Evolutionary conservation across 1,140 invertebrate species (phyloP), one percentile per base, ranked within the genome.

Genomic region (Diuraphis noxia): DNA sequence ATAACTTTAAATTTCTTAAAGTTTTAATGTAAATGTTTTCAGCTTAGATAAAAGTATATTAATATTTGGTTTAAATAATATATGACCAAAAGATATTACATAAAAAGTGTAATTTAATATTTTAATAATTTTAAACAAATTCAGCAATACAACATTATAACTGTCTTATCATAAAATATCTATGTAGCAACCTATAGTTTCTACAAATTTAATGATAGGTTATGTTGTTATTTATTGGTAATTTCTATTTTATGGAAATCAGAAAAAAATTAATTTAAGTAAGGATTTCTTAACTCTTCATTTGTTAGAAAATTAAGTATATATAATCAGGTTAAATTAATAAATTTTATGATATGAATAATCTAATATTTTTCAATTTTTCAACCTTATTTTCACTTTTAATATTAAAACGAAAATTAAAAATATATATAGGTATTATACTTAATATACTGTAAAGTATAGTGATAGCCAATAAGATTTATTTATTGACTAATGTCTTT

Each of bases 1-100:
- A 82, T 46, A 10, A 85, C 82, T 43, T 30, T 13, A 19, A 25
- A 43, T 85, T 43, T 85, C n/a, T 21, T n/a, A 34, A 46, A 85
- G 82, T 46, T 85, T 84, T n/a, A 85, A 43, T n/a, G 41, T 41
- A n/a, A 85, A 85, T 85, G n/a, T 85, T 46, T 84, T 43, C 13
- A 34, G 17, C 17, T 84, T 36, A 30, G 13, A 84, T 84, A 84
- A 19, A 84, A 34, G n/a, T 46, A 41, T 43, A 34, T 38, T n/a
- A 41, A 17, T 43, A 43, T 84, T 84, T 19, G 30, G 10, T 43
- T 30, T 43, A 84, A 41, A 13, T 38, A n/a, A 40, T 40, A 21
- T 77, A 79, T 23, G 3, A 13, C 21, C 36, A 4, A 38, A 41
- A 82, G 38, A 40, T 82, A 40, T 82, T n/a, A 63, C n/a, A n/a